Evolutionary conservation across 64 coral and sea anemone genomes (phyloP).

Genomic region (Montipora capricornis): DNA sequence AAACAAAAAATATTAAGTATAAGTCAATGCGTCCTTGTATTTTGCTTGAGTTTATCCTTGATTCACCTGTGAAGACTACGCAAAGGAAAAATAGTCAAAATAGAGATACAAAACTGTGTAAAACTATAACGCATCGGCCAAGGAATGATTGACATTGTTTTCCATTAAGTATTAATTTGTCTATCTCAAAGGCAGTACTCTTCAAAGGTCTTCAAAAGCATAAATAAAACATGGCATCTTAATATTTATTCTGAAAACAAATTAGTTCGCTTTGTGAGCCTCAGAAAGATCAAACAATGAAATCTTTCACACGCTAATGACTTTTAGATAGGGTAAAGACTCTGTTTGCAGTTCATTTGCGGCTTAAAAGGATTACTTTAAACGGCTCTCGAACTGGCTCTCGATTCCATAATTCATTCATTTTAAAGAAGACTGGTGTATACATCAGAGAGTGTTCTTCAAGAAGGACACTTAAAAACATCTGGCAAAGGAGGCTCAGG

Average conservation of each 20-base stretch:
- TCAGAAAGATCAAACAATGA: conserved; percentile 5
- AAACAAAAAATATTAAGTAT: too few relatives aligned
- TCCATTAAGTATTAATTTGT: too few relatives aligned
- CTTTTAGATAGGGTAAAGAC: background rate
- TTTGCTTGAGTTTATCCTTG: too few relatives aligned
- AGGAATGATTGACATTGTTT: too few relatives aligned
- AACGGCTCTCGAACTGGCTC: background rate
- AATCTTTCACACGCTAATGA: conserved; percentile 39
- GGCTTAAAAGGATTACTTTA: conserved; percentile 43
- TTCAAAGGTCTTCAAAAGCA: background rate
- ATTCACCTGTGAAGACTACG: too few relatives aligned
- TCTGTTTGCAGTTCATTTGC: conserved; percentile 45
- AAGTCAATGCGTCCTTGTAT: too few relatives aligned
- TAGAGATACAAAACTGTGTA: too few relatives aligned
- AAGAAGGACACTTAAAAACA: background rate
- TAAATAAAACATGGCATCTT: background rate
- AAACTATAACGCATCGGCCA: too few relatives aligned
- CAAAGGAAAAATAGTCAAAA: too few relatives aligned
- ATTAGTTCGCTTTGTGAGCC: background rate
- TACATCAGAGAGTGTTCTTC: background rate
- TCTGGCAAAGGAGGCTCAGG: background rate
- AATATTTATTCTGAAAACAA: conserved; percentile 22
- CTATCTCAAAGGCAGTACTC: too few relatives aligned
- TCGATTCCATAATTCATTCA: background rate
- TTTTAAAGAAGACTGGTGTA: background rate